Conservation (phyloP, 2,113 vertebrate genomes). For the Chamaea fasciata region DNA sequence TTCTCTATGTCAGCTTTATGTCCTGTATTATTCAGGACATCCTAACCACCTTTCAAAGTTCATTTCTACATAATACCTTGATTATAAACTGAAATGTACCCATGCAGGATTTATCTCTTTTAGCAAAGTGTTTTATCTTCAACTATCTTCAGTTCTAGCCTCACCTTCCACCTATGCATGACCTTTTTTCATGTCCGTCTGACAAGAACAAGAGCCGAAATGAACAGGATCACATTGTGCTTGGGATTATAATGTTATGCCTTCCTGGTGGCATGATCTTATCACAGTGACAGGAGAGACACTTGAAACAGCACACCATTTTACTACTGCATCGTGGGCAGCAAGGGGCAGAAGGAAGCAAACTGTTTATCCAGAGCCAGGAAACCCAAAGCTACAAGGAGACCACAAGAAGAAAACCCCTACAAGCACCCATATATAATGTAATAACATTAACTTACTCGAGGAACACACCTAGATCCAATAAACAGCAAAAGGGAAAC, state of each 20-base stretch:
- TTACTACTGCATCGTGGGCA: background rate
- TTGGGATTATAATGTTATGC: constrained; percentile 39
- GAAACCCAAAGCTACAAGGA: background rate
- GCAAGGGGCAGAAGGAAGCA: background rate
- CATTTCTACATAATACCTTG: constrained; percentile 24
- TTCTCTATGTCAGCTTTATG: background rate
- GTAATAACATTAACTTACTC: background rate
- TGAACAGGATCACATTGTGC: constrained; percentile 24
- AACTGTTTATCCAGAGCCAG: background rate
- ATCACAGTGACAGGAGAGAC: constrained; percentile 25
- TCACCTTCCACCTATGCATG: background rate
- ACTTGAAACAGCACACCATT: background rate
- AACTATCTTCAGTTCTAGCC: background rate
- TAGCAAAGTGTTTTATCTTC: constrained; percentile 9
- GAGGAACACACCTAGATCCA: background rate
- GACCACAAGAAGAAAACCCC: background rate
- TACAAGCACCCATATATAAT: background rate
- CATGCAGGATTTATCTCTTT: background rate
- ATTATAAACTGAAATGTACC: constrained; percentile 7
- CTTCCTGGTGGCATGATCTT: constrained; percentile 5
- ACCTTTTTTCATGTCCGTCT: constrained; percentile 37
- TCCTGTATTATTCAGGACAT: background rate
- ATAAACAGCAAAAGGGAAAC: background rate
- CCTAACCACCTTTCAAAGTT: background rate
- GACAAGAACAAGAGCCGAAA: constrained; percentile 54